phyloP scores from a whole-genome alignment of 2,113 vertebrate species.

The Coracopsis vasa region DNA sequence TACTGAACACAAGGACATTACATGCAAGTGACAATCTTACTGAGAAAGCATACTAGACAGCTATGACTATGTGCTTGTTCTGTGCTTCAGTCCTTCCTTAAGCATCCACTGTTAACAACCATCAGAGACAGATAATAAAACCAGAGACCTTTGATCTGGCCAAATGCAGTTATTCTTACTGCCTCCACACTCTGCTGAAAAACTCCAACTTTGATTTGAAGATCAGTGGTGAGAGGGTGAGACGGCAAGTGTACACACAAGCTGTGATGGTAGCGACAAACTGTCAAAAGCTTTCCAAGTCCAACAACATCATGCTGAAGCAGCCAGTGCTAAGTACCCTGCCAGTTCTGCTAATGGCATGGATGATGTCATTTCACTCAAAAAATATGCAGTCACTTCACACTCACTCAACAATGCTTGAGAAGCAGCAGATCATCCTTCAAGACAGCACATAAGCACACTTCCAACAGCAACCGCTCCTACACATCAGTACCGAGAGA shows the following conservation, averaged over 20 bases:
- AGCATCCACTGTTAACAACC: neutral
- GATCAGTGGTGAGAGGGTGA: neutral
- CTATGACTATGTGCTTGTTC: accelerated
- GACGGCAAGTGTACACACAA: neutral
- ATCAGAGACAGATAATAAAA: neutral
- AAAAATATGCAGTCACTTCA: neutral
- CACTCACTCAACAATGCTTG: neutral
- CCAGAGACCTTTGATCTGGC: neutral
- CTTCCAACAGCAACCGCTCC: neutral
- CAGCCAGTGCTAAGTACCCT: neutral
- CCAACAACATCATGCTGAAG: neutral
- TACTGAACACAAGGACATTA: neutral
- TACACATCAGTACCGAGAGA: neutral
- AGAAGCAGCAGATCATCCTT: neutral
- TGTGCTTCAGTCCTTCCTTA: neutral
- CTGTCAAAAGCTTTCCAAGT: neutral
- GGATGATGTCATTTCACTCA: neutral
- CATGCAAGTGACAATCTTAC: neutral
- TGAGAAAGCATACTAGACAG: neutral
- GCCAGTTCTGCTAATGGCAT: neutral
- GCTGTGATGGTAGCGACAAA: neutral
- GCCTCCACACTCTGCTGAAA: neutral
- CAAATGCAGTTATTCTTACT: neutral
- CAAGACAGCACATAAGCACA: accelerated
- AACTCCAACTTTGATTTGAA: neutral